Evolutionary conservation across 1,140 invertebrate genomes (phyloP).

Genomic region (Stegodyphus dumicola): DNA sequence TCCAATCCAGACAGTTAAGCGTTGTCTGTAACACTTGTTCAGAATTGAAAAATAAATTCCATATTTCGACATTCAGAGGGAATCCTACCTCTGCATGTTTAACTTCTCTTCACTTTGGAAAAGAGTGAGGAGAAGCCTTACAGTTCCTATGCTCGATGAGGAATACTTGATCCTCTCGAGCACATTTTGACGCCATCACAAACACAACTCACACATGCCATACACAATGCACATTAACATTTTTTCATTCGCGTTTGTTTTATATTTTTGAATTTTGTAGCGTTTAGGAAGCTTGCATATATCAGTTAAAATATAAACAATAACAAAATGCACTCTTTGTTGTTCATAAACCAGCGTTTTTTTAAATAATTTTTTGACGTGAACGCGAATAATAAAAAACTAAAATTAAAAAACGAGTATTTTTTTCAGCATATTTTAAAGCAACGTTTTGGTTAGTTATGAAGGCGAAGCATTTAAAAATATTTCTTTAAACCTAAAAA

Average conservation of each 20-base stretch:
- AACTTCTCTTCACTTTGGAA: background rate
- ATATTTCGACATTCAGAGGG: background rate
- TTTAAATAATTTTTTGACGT: too few species aligned
- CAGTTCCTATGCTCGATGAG: slow-evolving; percentile 57
- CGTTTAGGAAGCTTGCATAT: too few species aligned
- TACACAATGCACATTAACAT: slow-evolving; percentile 3
- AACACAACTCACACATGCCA: slow-evolving; percentile 11
- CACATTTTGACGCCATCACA: slow-evolving; percentile 46
- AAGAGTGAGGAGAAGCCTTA: slow-evolving; percentile 24
- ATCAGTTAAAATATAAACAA: too few species aligned
- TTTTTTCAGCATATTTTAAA: too few species aligned
- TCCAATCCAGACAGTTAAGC: slow-evolving; percentile 11
- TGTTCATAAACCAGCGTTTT: too few species aligned
- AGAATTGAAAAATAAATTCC: slow-evolving; percentile 6
- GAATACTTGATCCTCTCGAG: slow-evolving; percentile 11
- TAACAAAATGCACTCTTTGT: too few species aligned
- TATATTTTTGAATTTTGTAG: background rate
- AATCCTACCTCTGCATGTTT: slow-evolving; percentile 10
- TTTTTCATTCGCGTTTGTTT: background rate
- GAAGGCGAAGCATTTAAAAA: too few species aligned
- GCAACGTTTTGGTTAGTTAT: too few species aligned
- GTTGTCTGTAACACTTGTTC: slow-evolving; percentile 51
- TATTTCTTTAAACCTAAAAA: too few species aligned
- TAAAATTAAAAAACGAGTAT: too few species aligned
- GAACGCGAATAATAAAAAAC: too few species aligned